phyloP scores from a whole-genome alignment of 2,888 invertebrate genomes.

The Hypsopygia costalis region DNA sequence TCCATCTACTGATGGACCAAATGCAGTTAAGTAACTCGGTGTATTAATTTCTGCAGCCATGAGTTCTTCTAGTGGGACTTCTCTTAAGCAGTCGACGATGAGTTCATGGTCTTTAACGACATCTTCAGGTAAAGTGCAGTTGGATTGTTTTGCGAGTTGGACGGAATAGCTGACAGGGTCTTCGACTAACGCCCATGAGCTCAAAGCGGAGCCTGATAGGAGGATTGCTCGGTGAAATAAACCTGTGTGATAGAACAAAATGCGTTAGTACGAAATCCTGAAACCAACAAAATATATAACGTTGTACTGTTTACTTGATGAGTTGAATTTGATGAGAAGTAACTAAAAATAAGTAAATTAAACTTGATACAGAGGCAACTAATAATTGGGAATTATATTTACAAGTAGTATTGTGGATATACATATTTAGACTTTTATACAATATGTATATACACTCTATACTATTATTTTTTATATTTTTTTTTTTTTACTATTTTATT shows the following conservation, averaged over 20 bases:
- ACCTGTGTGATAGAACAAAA: no score
- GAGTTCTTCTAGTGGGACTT: constrained; percentile 86
- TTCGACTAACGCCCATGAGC: constrained; percentile 94
- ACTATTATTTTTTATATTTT: no score
- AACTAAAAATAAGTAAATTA: constrained; percentile 39
- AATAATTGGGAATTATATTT: no score
- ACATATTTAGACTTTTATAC: no score
- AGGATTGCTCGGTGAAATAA: constrained; percentile 93
- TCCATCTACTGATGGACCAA: constrained; percentile 96
- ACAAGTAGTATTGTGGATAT: no score
- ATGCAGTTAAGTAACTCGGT: constrained; percentile 91
- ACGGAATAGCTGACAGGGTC: constrained; percentile 92
- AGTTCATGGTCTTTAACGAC: constrained; percentile 90
- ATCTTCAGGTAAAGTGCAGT: constrained; percentile 91
- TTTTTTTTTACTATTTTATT: no score
- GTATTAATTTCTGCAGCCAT: constrained; percentile 88
- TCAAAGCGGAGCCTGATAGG: constrained; percentile 92
- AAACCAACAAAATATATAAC: no score
- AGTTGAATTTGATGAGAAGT: no score
- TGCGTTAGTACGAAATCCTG: no score
- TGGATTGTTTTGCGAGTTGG: constrained; percentile 89
- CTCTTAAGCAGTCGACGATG: constrained; percentile 91
- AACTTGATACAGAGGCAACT: background rate
- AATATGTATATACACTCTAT: no score
- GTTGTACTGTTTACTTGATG: no score